Conservation (phyloP, 2,113 vertebrate species). For the Spilogale gracilis region DNA sequence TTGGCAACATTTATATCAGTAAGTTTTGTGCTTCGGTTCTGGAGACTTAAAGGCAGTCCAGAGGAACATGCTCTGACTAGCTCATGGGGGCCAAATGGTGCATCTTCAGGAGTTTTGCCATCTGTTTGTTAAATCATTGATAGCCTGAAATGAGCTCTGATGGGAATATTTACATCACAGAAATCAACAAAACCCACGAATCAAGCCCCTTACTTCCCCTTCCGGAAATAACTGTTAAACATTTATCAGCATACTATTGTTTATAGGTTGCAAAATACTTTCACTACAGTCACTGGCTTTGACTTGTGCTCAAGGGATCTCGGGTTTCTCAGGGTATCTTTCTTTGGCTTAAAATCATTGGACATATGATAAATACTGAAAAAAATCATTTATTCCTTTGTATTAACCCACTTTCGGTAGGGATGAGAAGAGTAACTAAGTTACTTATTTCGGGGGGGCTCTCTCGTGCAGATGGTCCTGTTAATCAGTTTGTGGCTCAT, state of each 20-base stretch:
- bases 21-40: not conserved
- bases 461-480: not conserved
- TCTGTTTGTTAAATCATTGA: slow-evolving; percentile 6
- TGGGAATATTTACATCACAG: slow-evolving; percentile 30
- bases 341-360: not conserved
- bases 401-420: not conserved
- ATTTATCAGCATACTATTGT: not conserved
- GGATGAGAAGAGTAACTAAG: not conserved
- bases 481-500: slow-evolving; percentile 12
- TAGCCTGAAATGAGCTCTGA: not conserved
- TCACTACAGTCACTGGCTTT: not conserved
- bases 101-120: not conserved
- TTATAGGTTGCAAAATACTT: not conserved
- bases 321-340: slow-evolving; percentile 21
- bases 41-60: not conserved
- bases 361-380: not conserved
- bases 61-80: not conserved
- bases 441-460: not conserved
- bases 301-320: not conserved
- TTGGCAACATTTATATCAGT: slow-evolving; percentile 6
- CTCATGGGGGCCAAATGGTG: not conserved
- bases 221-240: not conserved
- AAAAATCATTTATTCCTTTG: slow-evolving; percentile 21
- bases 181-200: slow-evolving; percentile 48
- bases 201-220: not conserved